These are phyloP conservation scores for Mesitornis unicolor DNA, from an alignment of 2,113 vertebrate species.

Conservation along the genomic window DNA sequence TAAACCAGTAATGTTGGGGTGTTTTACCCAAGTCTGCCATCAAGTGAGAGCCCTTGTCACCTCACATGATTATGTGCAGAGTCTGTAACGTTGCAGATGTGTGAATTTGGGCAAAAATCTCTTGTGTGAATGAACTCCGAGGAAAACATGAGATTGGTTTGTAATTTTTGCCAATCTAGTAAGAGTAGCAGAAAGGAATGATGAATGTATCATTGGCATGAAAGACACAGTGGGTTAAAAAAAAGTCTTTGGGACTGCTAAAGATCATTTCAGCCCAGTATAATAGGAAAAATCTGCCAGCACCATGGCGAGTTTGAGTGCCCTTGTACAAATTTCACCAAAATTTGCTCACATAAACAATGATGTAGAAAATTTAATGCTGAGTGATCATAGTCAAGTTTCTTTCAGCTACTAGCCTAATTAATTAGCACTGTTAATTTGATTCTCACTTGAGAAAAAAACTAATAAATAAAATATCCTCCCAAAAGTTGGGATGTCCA, in stretches of 20 bases:
- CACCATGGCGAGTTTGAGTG: neutral
- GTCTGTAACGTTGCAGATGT: neutral
- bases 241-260: neutral
- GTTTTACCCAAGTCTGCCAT: neutral
- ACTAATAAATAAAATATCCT: conserved; percentile 14
- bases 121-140: neutral
- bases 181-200: neutral
- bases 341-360: neutral
- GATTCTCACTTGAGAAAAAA: neutral
- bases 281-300: neutral
- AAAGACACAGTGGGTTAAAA: neutral
- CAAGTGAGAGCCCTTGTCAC: neutral
- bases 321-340: neutral
- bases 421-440: conserved; percentile 9
- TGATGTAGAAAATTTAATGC: neutral
- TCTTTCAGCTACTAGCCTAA: neutral
- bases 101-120: neutral
- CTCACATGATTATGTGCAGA: neutral
- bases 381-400: neutral
- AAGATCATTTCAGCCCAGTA: neutral
- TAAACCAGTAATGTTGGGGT: neutral
- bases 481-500: neutral
- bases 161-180: no score
- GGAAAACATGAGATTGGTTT: neutral
- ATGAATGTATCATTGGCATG: neutral